Percentiles rank a stretch among this genome's conserved stretches.
phyloP scores from a whole-genome alignment of 2,888 invertebrate genomes.

The Dusona sp. region DNA sequence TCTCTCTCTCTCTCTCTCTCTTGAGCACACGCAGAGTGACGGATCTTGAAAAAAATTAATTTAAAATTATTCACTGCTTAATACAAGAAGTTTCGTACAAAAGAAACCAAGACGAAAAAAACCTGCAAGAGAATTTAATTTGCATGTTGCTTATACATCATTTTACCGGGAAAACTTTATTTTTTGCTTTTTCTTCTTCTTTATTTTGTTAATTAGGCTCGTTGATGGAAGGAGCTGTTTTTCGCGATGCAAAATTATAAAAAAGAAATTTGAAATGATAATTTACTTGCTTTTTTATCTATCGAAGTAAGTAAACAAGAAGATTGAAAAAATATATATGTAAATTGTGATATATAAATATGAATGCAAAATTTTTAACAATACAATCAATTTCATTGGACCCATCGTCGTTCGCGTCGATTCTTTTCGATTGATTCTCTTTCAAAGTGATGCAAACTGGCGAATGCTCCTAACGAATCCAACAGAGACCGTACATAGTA shows the following conservation, averaged over 20 bases:
- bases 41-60: neutral
- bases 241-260: neutral
- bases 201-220: neutral
- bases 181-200: neutral
- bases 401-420: no score
- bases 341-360: neutral
- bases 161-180: neutral
- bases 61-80: neutral
- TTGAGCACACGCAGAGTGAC: neutral
- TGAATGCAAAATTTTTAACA: no score
- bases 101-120: neutral
- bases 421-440: no score
- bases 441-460: neutral
- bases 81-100: neutral
- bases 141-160: neutral
- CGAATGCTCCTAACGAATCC: neutral
- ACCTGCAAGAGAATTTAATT: neutral
- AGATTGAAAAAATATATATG: neutral
- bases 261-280: neutral
- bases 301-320: neutral
- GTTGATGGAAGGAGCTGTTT: neutral
- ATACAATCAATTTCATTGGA: no score
- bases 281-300: neutral
- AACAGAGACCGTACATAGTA: no score
- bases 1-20: neutral